Evolutionary conservation across 2,113 vertebrate genomes (phyloP).

Genomic region (Limnothrissa miodon): DNA sequence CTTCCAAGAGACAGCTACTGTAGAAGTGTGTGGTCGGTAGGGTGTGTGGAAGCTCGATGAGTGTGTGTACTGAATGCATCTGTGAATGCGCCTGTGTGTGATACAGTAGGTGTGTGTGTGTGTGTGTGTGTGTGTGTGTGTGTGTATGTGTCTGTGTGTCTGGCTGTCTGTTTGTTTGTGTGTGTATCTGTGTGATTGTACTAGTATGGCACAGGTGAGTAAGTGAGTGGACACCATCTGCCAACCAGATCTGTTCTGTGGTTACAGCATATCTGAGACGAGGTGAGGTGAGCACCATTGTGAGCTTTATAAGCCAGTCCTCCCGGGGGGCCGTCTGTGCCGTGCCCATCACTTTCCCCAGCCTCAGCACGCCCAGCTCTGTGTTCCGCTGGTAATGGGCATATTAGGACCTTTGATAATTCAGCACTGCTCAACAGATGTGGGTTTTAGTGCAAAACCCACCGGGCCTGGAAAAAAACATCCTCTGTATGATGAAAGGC

Average conservation of each 20-base stretch:
- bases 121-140: not conserved
- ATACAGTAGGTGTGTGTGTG: not conserved
- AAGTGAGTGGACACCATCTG: not conserved
- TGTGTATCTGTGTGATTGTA: not conserved
- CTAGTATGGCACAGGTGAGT: not conserved
- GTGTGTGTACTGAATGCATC: not conserved
- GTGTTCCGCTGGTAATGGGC: conserved; percentile 49
- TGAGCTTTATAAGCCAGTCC: not conserved
- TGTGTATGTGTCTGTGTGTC: not conserved
- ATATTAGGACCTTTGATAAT: conserved; percentile 61
- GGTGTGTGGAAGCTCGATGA: not conserved
- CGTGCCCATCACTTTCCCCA: not conserved
- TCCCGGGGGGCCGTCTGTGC: not conserved
- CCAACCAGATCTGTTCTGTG: not conserved
- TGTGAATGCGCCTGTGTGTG: not conserved
- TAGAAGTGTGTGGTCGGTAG: conserved; percentile 32
- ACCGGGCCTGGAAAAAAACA: conserved; percentile 31
- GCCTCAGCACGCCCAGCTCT: not conserved
- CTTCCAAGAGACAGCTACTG: conserved; percentile 54
- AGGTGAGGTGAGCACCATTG: not conserved
- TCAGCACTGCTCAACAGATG: conserved; percentile 45
- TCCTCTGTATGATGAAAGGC: conserved; percentile 42
- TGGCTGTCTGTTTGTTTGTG: not conserved
- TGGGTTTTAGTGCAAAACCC: conserved; percentile 38
- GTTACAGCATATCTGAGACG: not conserved